Percentiles rank a stretch among this genome's conserved stretches.
phyloP scores from a whole-genome alignment of 2,113 vertebrate genomes.

The Tringa solitaria region DNA sequence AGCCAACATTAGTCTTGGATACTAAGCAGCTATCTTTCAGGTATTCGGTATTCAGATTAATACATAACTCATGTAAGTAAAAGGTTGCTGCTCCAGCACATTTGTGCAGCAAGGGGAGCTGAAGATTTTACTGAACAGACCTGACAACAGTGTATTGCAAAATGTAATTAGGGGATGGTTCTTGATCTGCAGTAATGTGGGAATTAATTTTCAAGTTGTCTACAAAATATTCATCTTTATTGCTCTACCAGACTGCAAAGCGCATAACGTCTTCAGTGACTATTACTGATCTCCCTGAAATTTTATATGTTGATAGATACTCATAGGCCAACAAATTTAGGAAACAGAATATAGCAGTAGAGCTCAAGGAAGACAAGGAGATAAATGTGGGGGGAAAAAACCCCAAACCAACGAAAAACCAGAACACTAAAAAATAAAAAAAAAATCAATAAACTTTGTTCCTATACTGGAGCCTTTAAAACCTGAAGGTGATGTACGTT shows the following conservation, averaged over 20 bases:
- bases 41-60: not conserved
- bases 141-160: not conserved
- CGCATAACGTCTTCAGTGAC: not conserved
- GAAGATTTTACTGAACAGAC: not conserved
- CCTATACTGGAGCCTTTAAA: not conserved
- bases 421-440: not conserved
- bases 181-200: not conserved
- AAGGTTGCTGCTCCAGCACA: not conserved
- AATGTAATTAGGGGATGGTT: not conserved
- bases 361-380: not conserved
- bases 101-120: not conserved
- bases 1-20: not conserved
- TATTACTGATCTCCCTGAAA: not conserved
- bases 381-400: not conserved
- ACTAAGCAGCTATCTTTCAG: not conserved
- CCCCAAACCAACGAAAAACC: not conserved
- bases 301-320: not conserved
- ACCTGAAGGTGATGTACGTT: not conserved
- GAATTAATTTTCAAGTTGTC: not conserved
- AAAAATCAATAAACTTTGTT: not conserved
- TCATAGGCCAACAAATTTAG: not conserved
- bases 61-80: not conserved
- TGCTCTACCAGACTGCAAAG: not conserved
- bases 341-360: not conserved
- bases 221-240: not conserved